Evolutionary conservation across 2,113 vertebrate genomes (phyloP), one percentile per base, ranked within the genome.

Genomic region (Crotalus tigris): DNA sequence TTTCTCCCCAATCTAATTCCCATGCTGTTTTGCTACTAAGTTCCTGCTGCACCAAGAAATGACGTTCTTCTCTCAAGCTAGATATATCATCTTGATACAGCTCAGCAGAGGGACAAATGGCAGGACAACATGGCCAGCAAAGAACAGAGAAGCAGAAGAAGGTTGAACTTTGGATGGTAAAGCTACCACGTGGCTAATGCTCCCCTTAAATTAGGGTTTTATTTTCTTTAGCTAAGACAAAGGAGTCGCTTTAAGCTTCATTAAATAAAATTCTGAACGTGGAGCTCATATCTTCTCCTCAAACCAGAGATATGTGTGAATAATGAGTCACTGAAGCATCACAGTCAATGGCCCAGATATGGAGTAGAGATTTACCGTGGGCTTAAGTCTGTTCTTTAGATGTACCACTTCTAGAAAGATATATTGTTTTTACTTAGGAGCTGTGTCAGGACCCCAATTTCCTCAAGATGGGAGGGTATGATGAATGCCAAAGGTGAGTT

Each of bases 101-200:
- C 10, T 94, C 94, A 97, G 94, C 97, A 96, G 96, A 94, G 97
- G 95, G 95, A 96, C 96, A 97, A 96, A 95, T 96, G 96, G 96
- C 97, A 95, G 95, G 94, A 96, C 97, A 96, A 96, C 96, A 95
- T 97, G 96, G 96, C 94, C 96, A 96, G 96, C 96, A 96, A 97
- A 97, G 96, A 97, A 97, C 59, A 54, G 86, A 53, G 13, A 51
- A 94, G 95, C 96, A 97, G 97, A 96, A 96, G 96, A 5, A 3
- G 95, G 95, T 92, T 96, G 95, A 97, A 96, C 95, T 94, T 95
- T 94, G 92, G 90, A 93, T 96, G 97, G 96, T 95, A 96, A 96
- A 97, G 95, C 95, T 95, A 93, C 89, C 87, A 92, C 96, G 97
- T 96, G 90, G 96, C 95, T 96, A 97, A 96, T 95, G 23, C 86